These are phyloP conservation scores for Geodia barretti DNA, from an alignment of 37 sponge, comb jelly and placozoan genomes.

Conservation along the genomic window DNA sequence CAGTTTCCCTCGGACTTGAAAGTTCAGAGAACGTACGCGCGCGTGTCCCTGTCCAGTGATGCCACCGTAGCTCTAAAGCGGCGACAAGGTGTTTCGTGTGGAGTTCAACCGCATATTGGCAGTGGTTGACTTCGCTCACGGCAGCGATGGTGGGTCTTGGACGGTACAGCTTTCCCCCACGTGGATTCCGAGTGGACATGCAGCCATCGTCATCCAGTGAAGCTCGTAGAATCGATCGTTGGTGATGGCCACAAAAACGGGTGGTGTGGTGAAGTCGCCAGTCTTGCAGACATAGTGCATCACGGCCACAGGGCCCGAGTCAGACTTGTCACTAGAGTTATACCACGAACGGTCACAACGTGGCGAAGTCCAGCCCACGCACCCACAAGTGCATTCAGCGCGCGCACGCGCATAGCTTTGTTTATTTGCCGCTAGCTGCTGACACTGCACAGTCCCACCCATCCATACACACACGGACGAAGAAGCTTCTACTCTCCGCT, in stretches of 20 bases:
- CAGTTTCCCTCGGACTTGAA: slow-evolving; percentile 41
- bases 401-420: too few relatives aligned
- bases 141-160: slow-evolving; percentile 7
- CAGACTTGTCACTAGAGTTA: neutral
- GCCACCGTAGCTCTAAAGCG: too few relatives aligned
- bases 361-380: too few relatives aligned
- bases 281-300: slow-evolving; percentile 71
- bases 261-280: slow-evolving; percentile 17
- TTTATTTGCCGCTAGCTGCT: too few relatives aligned
- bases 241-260: neutral
- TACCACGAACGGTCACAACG: slow-evolving; percentile 44
- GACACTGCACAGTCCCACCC: too few relatives aligned
- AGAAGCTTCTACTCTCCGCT: too few relatives aligned
- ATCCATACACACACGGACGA: too few relatives aligned
- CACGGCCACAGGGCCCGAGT: neutral
- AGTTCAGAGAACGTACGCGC: slow-evolving; percentile 54
- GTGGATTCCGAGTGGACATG: slow-evolving; percentile 45
- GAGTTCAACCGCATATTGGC: slow-evolving; percentile 57
- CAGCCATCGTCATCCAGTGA: slow-evolving; percentile 66
- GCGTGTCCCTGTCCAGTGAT: too few relatives aligned
- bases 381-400: too few relatives aligned
- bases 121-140: slow-evolving; percentile 52
- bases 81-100: slow-evolving; percentile 40
- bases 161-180: slow-evolving; percentile 55
- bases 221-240: slow-evolving; percentile 36